Evolutionary conservation across 2,888 invertebrate species (phyloP).

Genomic region (Ypsolopha sequella): DNA sequence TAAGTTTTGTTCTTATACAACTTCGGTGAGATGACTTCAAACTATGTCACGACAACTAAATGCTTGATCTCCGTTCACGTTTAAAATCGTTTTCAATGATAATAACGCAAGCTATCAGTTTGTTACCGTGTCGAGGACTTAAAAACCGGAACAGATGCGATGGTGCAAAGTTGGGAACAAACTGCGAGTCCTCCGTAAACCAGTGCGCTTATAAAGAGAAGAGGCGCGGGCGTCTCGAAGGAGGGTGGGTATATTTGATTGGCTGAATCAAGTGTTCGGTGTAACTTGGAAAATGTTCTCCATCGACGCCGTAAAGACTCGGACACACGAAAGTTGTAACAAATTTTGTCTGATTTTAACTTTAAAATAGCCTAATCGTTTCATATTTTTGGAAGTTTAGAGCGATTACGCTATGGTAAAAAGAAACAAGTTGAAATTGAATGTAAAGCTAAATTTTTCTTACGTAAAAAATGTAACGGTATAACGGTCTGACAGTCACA

Average conservation of each 20-base stretch:
- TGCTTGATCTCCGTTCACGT: background rate
- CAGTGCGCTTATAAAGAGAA: slow-evolving; percentile 57
- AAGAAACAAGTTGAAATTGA: too few species aligned
- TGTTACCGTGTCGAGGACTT: background rate
- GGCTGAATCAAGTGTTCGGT: slow-evolving; percentile 75
- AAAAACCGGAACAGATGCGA: slow-evolving; percentile 18
- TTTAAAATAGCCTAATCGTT: too few species aligned
- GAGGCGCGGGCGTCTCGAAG: slow-evolving; percentile 57
- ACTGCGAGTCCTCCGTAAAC: slow-evolving; percentile 42
- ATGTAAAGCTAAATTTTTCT: too few species aligned
- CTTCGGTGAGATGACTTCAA: background rate
- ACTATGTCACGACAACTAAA: background rate
- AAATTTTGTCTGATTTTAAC: too few species aligned
- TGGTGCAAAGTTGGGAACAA: slow-evolving; percentile 25
- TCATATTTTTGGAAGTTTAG: too few species aligned
- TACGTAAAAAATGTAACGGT: too few species aligned
- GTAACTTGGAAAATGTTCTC: slow-evolving; percentile 68
- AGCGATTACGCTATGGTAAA: too few species aligned
- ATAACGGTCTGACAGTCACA: too few species aligned
- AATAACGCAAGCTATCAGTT: background rate
- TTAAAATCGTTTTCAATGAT: background rate
- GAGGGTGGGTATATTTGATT: slow-evolving; percentile 73
- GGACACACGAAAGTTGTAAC: slow-evolving; percentile 28
- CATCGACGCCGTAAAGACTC: slow-evolving; percentile 51
- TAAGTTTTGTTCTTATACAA: background rate